A percentile compares a stretch with the other conserved stretches of the same genome.
Evolutionary conservation across 2,797 vertebrate genomes (phyloP).

Genomic region (Gymnoscopelus microlampas): DNA sequence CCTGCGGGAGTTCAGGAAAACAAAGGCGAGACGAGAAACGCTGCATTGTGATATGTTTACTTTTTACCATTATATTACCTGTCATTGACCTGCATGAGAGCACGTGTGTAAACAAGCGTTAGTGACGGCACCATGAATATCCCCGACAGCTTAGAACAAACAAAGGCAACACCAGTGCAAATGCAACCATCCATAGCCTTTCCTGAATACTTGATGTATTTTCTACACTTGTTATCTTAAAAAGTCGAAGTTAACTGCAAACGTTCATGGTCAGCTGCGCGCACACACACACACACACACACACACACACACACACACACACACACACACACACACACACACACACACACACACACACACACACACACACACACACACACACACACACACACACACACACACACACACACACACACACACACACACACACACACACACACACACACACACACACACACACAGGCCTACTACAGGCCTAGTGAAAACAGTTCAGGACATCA

Average conservation of each 20-base stretch:
- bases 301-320: background rate
- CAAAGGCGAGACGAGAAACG: conserved; percentile 58
- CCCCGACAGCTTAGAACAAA: background rate
- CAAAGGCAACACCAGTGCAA: background rate
- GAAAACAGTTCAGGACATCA: conserved; percentile 34
- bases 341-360: background rate
- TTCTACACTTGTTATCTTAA: background rate
- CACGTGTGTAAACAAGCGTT: conserved; percentile 41
- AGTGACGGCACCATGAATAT: background rate
- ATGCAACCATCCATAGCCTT: background rate
- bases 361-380: background rate
- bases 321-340: background rate
- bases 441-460: background rate
- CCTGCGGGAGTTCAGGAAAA: conserved; percentile 57
- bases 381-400: background rate
- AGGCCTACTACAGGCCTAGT: conserved; percentile 21
- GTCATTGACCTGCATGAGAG: conserved; percentile 21
- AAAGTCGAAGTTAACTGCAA: conserved; percentile 3
- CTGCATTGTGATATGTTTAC: conserved; percentile 63
- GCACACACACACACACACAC: conserved; percentile 13
- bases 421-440: background rate
- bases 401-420: conserved; percentile 3
- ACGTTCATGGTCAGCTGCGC: conserved; percentile 44
- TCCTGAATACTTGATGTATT: background rate
- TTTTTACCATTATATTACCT: conserved; percentile 61